Evolutionary conservation across 2,113 vertebrate species (phyloP).

Genomic region (Indicator indicator): DNA sequence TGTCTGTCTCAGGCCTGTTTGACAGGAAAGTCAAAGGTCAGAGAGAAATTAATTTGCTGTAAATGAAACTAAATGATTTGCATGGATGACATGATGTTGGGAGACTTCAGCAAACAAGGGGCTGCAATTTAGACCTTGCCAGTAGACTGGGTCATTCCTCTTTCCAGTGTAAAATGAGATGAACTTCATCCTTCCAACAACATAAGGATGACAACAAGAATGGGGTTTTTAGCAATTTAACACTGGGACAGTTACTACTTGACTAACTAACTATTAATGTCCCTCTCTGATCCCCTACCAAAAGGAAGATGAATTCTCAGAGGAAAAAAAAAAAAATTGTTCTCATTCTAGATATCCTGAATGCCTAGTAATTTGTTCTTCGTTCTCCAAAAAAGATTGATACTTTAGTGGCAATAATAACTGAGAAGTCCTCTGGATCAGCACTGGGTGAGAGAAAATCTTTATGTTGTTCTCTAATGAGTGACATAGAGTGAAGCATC

Average conservation of each 20-base stretch:
- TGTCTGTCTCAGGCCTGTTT: conserved; percentile 40
- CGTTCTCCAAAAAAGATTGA: background rate
- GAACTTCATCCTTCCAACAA: conserved; percentile 38
- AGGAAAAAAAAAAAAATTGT: background rate
- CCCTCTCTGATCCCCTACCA: background rate
- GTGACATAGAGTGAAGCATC: background rate
- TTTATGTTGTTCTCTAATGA: background rate
- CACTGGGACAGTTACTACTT: conserved; percentile 19
- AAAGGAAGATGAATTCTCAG: background rate
- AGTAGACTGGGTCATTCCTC: conserved; percentile 42
- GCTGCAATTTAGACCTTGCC: conserved; percentile 48
- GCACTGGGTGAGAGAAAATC: background rate
- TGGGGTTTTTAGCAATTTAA: conserved; percentile 50
- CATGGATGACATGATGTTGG: conserved; percentile 53
- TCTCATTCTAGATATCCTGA: background rate
- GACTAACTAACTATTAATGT: conserved; percentile 40
- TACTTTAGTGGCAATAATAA: background rate
- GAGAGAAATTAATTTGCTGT: conserved; percentile 69
- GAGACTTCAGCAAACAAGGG: conserved; percentile 58
- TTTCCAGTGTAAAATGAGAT: conserved; percentile 43
- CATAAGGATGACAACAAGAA: conserved; percentile 39
- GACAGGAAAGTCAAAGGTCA: conserved; percentile 59
- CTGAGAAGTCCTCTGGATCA: background rate
- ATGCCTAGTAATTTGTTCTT: background rate
- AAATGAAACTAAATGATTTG: conserved; percentile 73